Evolutionary conservation across 2,888 invertebrate species (phyloP), one percentile per base, ranked within the genome.

Genomic region (Dascillus cervinus): DNA sequence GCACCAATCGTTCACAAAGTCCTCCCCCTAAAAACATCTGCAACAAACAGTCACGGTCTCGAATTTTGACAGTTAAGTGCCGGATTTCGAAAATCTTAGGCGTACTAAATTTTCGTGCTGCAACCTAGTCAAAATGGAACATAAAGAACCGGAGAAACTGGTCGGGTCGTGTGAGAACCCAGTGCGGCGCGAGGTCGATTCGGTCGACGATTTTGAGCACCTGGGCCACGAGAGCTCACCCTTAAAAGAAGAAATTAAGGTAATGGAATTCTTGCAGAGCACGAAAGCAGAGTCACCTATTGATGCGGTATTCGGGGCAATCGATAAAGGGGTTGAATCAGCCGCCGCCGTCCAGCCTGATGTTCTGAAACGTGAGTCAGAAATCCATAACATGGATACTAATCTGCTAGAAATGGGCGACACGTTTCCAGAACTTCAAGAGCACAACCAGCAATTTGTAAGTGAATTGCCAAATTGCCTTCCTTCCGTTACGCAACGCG

Each of bases 171-270:
- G n/a, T n/a, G 23, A 21, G 5, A 14, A 29, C n/a, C 34, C 38
- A 13, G 26, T 39, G 8, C 39, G 35, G 9, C 34, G 39, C 8
- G 39, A 39, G 22, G 35, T 34, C 21, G 81, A 82, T 57, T 82
- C 82, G 14, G 68, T 76, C 40, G 82, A 82, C 53, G 82, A 82
- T 65, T 82, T 82, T 59, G 82, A 82, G 61, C 81, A 82, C 60
- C 66, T 82, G 44, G 79, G 77, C 44, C 74, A 76, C 51, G 78
- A 78, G 39, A 65, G 65, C 25, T 64, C 67, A 29, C 65, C 67
- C 12, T 50, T 61, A 31, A 58, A 58, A 46, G 56, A 56, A 31
- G 27, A 39, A 20, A 29, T 31, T 29, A 33, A 36, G 24, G 33
- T 32, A 21, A 31, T 48, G 60, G 27, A 60, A 62, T 29, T 61